Evolutionary conservation across 2,888 invertebrate species (phyloP).

Genomic region (Dryomyza anilis): DNA sequence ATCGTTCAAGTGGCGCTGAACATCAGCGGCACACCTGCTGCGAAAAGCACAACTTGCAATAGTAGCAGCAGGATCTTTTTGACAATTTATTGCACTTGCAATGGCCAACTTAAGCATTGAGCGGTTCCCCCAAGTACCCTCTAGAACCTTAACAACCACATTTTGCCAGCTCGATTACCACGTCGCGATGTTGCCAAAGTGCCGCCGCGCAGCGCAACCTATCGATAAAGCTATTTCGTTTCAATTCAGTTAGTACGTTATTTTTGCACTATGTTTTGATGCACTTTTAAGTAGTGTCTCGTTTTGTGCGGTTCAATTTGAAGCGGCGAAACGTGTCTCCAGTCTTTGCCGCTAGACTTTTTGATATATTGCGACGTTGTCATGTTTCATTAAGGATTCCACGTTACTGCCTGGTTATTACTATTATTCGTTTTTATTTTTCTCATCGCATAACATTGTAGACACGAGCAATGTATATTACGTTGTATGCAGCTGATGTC

Average conservation of each 20-base stretch:
- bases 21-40: background rate
- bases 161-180: background rate
- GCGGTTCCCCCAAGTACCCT: background rate
- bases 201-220: constrained; percentile 12
- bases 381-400: constrained; percentile 20
- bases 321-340: no score
- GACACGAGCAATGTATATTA: no score
- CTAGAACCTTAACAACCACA: no score
- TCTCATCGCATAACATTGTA: background rate
- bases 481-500: constrained; percentile 3
- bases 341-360: no score
- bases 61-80: background rate
- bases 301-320: background rate
- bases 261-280: no score
- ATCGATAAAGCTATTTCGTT: constrained; percentile 2
- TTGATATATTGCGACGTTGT: background rate
- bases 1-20: background rate
- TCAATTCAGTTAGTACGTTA: constrained; percentile 1
- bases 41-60: no score
- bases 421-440: background rate
- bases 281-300: no score
- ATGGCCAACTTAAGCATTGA: background rate
- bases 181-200: constrained; percentile 3
- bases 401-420: background rate
- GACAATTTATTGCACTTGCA: constrained; percentile 6